Evolutionary conservation across 37 sponge, comb jelly and placozoan species (phyloP).

Genomic region (Halichondria panicea): DNA sequence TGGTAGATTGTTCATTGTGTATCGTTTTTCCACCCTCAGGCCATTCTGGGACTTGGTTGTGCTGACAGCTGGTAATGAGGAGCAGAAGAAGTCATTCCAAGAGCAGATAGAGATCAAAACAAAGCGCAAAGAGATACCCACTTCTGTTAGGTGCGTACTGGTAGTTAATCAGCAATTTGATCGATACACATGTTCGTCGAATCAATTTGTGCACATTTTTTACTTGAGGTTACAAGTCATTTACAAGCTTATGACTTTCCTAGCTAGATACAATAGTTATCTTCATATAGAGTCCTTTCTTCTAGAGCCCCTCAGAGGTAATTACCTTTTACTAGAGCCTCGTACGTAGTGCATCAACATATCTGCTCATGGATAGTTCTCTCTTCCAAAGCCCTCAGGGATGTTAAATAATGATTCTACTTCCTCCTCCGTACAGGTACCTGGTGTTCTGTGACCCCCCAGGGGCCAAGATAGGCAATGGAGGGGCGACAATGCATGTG

Average conservation of each 20-base stretch:
- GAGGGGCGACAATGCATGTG: conserved; percentile 71
- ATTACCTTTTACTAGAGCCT: too few species aligned
- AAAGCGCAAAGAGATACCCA: conserved; percentile 43
- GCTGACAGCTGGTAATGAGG: conserved; percentile 56
- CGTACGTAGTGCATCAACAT: neutral
- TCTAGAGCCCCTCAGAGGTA: too few species aligned
- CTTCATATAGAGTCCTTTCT: too few species aligned
- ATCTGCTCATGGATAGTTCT: neutral
- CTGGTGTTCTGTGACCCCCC: conserved; percentile 73
- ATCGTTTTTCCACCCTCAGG: conserved; percentile 10
- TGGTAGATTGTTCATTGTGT: neutral
- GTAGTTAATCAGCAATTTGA: too few species aligned
- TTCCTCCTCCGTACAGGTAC: conserved; percentile 36
- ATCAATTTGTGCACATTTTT: neutral
- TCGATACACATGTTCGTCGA: neutral
- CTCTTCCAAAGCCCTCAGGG: too few species aligned
- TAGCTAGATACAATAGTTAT: too few species aligned
- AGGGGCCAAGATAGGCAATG: conserved; percentile 79
- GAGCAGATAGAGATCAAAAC: conserved; percentile 60
- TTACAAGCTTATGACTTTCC: too few species aligned
- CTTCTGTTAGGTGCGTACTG: conserved; percentile 9
- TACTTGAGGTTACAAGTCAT: too few species aligned
- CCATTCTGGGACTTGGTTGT: conserved; percentile 77
- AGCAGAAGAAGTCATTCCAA: conserved; percentile 49
- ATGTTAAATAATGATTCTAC: too few species aligned